These are phyloP conservation scores for Apamea epomidion DNA, from an alignment of 2,888 invertebrate genomes.

Conservation along the genomic window DNA sequence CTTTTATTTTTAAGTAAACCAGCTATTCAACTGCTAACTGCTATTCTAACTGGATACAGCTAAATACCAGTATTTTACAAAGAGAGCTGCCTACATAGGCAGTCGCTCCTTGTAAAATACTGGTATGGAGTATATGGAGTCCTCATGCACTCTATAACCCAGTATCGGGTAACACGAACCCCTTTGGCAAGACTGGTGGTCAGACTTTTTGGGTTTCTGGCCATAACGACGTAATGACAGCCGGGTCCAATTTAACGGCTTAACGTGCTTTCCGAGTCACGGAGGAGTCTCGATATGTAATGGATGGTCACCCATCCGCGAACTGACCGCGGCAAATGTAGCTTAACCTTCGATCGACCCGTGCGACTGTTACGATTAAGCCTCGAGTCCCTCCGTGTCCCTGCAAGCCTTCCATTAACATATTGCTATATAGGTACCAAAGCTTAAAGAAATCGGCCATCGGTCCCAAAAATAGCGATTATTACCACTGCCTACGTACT, in stretches of 20 bases:
- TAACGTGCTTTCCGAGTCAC: too few relatives aligned
- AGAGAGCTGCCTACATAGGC: too few relatives aligned
- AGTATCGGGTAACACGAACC: neutral
- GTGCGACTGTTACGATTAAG: neutral
- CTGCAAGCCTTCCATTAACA: neutral
- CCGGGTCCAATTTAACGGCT: neutral
- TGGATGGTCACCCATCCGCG: neutral
- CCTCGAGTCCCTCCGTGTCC: neutral
- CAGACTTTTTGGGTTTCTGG: neutral
- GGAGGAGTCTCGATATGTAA: too few relatives aligned
- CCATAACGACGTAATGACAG: neutral
- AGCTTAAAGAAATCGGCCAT: neutral
- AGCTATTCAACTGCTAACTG: neutral
- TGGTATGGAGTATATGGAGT: too few relatives aligned
- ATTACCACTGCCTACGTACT: too few relatives aligned
- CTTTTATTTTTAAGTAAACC: neutral
- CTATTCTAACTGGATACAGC: neutral
- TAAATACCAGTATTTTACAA: neutral
- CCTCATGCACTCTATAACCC: neutral
- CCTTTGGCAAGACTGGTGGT: neutral
- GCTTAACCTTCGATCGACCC: neutral
- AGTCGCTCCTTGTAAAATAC: too few relatives aligned
- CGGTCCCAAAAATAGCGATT: neutral
- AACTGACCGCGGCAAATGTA: neutral
- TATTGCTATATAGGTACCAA: neutral